Evolutionary conservation across 1,140 invertebrate genomes (phyloP).

Genomic region (Brachionus koreanus): DNA sequence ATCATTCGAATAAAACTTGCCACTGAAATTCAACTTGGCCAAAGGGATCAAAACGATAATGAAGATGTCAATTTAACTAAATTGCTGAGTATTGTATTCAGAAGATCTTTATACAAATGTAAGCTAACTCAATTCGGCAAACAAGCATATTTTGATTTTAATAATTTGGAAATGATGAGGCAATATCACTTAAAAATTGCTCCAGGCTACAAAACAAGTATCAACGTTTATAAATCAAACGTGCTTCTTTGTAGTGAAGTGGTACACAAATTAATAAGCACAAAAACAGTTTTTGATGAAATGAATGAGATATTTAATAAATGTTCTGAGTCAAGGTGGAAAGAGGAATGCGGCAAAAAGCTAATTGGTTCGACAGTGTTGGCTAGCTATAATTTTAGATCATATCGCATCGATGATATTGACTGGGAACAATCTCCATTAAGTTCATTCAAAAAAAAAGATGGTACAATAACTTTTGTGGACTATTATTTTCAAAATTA

Average conservation of each 20-base stretch:
- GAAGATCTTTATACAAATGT: background rate
- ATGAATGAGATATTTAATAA: slow-evolving; percentile 62
- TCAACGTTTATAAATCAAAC: background rate
- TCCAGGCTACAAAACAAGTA: background rate
- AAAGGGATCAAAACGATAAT: background rate
- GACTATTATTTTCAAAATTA: slow-evolving; percentile 42
- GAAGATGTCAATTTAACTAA: too few relatives aligned
- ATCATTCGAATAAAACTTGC: background rate
- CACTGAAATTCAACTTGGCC: background rate
- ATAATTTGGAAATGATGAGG: background rate
- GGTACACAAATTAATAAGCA: slow-evolving; percentile 72
- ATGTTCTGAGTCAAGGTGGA: slow-evolving; percentile 46
- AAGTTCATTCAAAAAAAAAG: background rate
- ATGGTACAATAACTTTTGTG: background rate
- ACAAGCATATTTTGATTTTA: slow-evolving; percentile 29
- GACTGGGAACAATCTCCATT: slow-evolving; percentile 61
- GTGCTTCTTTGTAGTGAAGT: slow-evolving; percentile 74
- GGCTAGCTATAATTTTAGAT: slow-evolving; percentile 77
- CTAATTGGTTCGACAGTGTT: background rate
- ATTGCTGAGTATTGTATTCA: slow-evolving; percentile 7
- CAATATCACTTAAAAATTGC: background rate
- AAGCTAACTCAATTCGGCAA: slow-evolving; percentile 17
- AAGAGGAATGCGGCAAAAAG: background rate
- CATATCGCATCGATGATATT: slow-evolving; percentile 82
- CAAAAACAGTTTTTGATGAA: slow-evolving; percentile 68